These are phyloP conservation scores for Phasianus colchicus DNA, from an alignment of 2,113 vertebrate species.

Conservation along the genomic window DNA sequence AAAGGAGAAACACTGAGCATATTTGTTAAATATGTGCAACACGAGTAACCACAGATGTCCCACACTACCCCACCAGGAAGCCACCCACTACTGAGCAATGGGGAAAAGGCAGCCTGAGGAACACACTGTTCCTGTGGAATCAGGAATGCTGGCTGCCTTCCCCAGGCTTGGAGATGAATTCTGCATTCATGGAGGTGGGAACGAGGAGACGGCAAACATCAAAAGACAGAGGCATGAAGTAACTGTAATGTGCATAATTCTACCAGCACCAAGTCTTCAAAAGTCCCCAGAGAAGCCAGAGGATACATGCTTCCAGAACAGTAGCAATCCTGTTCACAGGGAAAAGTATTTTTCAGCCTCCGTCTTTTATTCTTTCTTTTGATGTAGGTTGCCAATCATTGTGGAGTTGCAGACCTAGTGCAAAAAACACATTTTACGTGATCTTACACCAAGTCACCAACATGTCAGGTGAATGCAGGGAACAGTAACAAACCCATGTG, in stretches of 20 bases:
- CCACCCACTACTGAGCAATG: not conserved
- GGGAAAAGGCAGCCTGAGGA: conserved; percentile 36
- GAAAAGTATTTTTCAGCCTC: not conserved
- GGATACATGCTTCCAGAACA: not conserved
- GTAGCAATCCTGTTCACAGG: not conserved
- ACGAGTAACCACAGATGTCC: not conserved
- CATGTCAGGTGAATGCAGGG: not conserved
- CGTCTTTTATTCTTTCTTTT: not conserved
- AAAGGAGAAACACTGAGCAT: not conserved
- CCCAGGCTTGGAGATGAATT: not conserved
- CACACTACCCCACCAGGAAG: conserved; percentile 32
- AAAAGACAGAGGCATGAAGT: conserved; percentile 7
- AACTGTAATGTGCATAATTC: not conserved
- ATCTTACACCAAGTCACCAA: not conserved
- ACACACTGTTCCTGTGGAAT: conserved; percentile 2
- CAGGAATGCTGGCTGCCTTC: conserved; percentile 46
- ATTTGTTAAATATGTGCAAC: conserved; percentile 19
- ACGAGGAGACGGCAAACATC: not conserved
- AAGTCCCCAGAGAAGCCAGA: not conserved
- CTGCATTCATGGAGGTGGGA: conserved; percentile 14
- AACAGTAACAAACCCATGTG: not conserved
- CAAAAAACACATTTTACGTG: not conserved
- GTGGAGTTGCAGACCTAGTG: not conserved
- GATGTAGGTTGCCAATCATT: not conserved
- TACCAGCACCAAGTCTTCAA: not conserved